phyloP scores from a whole-genome alignment of 2,888 invertebrate genomes.

The Zaprionus obscuricornis region DNA sequence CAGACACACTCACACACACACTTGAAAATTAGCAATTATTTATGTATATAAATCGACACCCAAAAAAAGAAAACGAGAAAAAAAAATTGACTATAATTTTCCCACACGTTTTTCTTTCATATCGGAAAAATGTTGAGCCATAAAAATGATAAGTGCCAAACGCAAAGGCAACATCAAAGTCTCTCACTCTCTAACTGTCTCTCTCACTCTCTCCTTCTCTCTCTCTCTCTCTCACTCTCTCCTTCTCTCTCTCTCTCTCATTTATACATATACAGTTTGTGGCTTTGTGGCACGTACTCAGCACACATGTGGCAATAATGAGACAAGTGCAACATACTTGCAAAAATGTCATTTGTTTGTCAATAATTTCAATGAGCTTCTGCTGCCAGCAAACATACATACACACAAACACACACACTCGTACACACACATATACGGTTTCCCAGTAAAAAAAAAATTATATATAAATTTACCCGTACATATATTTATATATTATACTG shows the following conservation, averaged over 20 bases:
- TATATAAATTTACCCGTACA: slow-evolving; percentile 11
- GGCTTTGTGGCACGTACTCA: slow-evolving; percentile 64
- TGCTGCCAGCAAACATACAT: slow-evolving; percentile 5
- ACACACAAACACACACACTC: slow-evolving; percentile 3
- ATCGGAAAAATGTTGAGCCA: slow-evolving; percentile 64
- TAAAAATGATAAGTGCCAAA: slow-evolving; percentile 80
- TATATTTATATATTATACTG: not conserved
- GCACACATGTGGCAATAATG: slow-evolving; percentile 77
- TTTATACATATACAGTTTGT: too few relatives aligned
- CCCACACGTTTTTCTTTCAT: slow-evolving; percentile 65
- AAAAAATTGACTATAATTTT: slow-evolving; percentile 43
- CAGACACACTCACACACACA: not conserved
- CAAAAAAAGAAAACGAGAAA: slow-evolving; percentile 35
- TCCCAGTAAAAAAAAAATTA: slow-evolving; percentile 45
- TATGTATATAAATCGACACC: slow-evolving; percentile 74
- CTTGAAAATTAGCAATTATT: slow-evolving; percentile 64
- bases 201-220: too few relatives aligned
- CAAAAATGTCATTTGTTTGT: slow-evolving; percentile 68
- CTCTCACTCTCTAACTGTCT: not conserved
- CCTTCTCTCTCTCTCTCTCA: too few relatives aligned
- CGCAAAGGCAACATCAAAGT: slow-evolving; percentile 67
- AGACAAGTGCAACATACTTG: slow-evolving; percentile 79
- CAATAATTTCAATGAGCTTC: slow-evolving; percentile 65
- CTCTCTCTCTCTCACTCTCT: too few relatives aligned
- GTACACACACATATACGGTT: slow-evolving; percentile 14